A percentile compares a stretch with the other conserved stretches of the same genome.
These are phyloP conservation scores for Dicaeum eximium DNA, from an alignment of 2,113 vertebrate species.

Conservation along the genomic window DNA sequence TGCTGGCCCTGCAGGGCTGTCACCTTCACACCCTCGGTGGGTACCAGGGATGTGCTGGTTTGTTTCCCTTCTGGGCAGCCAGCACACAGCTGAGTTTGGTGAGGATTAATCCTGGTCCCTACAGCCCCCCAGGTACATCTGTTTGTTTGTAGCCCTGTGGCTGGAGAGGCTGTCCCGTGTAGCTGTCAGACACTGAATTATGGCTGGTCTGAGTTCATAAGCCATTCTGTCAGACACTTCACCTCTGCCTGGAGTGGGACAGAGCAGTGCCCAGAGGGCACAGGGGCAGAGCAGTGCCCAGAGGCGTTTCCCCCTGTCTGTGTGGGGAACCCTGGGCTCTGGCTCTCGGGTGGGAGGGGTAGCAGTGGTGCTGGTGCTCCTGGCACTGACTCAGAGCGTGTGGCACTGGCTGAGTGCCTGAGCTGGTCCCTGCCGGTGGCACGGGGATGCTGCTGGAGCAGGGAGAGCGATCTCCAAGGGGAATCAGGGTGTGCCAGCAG, in stretches of 20 bases:
- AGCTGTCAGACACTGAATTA: not conserved
- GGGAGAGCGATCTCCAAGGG: not conserved
- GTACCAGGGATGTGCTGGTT: not conserved
- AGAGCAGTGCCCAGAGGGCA: not conserved
- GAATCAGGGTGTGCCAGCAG: fast-evolving
- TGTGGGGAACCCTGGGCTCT: not conserved
- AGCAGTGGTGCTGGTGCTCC: not conserved
- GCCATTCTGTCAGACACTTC: fast-evolving
- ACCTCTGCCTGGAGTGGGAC: not conserved
- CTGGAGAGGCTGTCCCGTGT: fast-evolving
- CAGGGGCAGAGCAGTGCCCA: not conserved
- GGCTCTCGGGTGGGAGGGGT: too few species aligned
- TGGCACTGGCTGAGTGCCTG: not conserved
- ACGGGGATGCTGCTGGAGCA: not conserved
- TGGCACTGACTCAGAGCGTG: not conserved
- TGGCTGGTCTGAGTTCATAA: fast-evolving
- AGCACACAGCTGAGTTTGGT: not conserved
- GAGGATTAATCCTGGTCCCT: not conserved
- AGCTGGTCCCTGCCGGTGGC: not conserved
- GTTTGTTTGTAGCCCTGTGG: not conserved
- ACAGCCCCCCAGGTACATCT: fast-evolving
- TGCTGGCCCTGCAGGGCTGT: not conserved
- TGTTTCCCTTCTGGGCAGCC: not conserved
- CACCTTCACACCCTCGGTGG: not conserved
- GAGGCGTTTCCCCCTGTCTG: not conserved